These are phyloP conservation scores for Sminthopsis crassicaudata DNA, from an alignment of 2,113 vertebrate species.

Conservation along the genomic window DNA sequence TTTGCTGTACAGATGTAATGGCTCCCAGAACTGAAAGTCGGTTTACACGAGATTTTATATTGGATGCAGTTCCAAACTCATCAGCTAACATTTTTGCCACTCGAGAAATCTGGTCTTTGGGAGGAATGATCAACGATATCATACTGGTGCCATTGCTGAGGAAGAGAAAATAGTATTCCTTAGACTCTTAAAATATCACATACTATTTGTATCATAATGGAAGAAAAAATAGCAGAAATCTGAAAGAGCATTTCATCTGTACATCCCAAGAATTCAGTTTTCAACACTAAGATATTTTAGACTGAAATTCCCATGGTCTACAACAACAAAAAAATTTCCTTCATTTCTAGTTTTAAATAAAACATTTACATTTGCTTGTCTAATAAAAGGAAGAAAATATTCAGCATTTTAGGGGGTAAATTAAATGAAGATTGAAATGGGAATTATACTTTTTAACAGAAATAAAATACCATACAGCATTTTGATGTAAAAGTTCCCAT, in stretches of 20 bases:
- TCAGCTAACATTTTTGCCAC: constrained; percentile 99
- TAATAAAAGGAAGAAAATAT: background rate
- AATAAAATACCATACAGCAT: background rate
- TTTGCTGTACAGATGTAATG: constrained; percentile 99
- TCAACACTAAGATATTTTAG: background rate
- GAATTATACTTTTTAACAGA: background rate
- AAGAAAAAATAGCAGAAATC: background rate
- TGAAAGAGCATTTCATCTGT: background rate
- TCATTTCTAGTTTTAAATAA: background rate
- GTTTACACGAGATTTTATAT: constrained; percentile 99
- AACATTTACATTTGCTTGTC: background rate
- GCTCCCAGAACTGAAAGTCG: constrained; percentile 98
- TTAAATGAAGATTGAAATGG: background rate
- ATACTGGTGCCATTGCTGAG: constrained; percentile 99
- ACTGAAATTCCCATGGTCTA: background rate
- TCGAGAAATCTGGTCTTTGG: constrained; percentile 99
- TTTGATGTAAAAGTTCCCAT: background rate
- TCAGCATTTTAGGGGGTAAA: background rate
- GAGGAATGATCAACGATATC: constrained; percentile 99
- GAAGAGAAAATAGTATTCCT: constrained; percentile 50
- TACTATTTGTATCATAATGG: background rate
- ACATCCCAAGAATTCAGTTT: background rate
- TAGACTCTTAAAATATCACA: background rate
- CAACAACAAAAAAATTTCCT: background rate
- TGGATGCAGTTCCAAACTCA: constrained; percentile 99